These are phyloP conservation scores for Baronia brevicornis DNA, from an alignment of 2,888 invertebrate species.

Conservation along the genomic window DNA sequence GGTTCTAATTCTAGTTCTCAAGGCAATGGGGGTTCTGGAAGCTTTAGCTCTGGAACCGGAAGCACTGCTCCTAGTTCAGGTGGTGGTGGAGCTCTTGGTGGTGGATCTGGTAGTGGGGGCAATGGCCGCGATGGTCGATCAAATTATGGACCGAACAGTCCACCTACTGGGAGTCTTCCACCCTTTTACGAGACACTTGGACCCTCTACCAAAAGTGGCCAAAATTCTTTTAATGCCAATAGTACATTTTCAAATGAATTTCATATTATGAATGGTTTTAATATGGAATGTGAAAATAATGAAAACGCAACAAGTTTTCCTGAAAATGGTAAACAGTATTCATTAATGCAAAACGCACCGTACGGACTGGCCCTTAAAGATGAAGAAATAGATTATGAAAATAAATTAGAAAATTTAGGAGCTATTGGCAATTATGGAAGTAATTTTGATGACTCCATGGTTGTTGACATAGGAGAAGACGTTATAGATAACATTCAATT, in stretches of 20 bases:
- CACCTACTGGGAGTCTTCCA: conserved; percentile 90
- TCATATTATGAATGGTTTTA: conserved; percentile 80
- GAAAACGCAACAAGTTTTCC: conserved; percentile 71
- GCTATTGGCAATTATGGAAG: conserved; percentile 75
- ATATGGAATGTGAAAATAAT: conserved; percentile 85
- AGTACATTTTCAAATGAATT: conserved; percentile 80
- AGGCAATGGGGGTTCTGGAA: conserved; percentile 64
- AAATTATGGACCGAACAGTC: conserved; percentile 91
- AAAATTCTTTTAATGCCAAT: conserved; percentile 82
- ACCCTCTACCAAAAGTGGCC: conserved; percentile 81
- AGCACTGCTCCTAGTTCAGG: conserved; percentile 76
- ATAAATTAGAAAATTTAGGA: conserved; percentile 83
- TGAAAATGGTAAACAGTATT: conserved; percentile 82
- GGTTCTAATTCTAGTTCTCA: conserved; percentile 72
- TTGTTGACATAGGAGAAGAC: conserved; percentile 86
- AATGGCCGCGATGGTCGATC: conserved; percentile 87
- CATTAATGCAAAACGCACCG: conserved; percentile 86
- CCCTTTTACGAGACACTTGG: conserved; percentile 89
- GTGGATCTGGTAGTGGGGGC: conserved; percentile 85
- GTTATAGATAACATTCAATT: conserved; percentile 89
- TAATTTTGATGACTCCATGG: conserved; percentile 87
- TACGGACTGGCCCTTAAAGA: conserved; percentile 88
- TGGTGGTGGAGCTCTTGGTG: conserved; percentile 77
- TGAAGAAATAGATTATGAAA: conserved; percentile 86
- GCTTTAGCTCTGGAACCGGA: conserved; percentile 73